Evolutionary conservation across 23 tunicate species (phyloP).

Genomic region (Trididemnum miniatum): DNA sequence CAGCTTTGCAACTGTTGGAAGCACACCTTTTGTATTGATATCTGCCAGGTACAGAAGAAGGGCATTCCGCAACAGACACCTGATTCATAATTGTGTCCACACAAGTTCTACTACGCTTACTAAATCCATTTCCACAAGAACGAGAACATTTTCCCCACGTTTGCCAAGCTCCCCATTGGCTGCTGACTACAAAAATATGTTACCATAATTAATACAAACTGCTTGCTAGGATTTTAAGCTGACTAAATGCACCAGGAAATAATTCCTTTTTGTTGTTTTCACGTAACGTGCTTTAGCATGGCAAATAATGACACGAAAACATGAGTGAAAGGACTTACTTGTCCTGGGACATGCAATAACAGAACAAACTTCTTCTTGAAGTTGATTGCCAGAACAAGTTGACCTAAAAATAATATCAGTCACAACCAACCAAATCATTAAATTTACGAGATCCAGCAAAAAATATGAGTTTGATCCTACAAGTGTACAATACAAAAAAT

Average conservation of each 20-base stretch:
- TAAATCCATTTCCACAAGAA: slow-evolving; percentile 19
- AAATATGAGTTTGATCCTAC: no score
- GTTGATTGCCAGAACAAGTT: neutral
- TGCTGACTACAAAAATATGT: neutral
- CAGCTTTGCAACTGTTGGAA: neutral
- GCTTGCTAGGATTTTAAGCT: no score
- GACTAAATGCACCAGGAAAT: no score
- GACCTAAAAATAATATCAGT: no score
- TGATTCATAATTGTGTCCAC: neutral
- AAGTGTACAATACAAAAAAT: no score
- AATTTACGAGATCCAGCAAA: no score
- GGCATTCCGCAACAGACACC: neutral
- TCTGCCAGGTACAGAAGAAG: slow-evolving; percentile 10
- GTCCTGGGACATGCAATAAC: neutral
- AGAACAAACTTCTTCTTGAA: neutral
- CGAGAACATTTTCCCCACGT: slow-evolving; percentile 14
- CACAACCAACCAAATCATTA: no score
- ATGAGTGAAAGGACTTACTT: no score
- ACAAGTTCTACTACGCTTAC: neutral
- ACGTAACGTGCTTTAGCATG: no score
- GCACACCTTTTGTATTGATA: slow-evolving; percentile 2
- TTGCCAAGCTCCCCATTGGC: slow-evolving; percentile 12
- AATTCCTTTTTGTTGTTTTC: no score
- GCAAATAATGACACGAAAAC: no score
- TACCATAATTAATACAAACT: no score